phyloP scores from a whole-genome alignment of 2,113 vertebrate species.

The Pipa parva region DNA sequence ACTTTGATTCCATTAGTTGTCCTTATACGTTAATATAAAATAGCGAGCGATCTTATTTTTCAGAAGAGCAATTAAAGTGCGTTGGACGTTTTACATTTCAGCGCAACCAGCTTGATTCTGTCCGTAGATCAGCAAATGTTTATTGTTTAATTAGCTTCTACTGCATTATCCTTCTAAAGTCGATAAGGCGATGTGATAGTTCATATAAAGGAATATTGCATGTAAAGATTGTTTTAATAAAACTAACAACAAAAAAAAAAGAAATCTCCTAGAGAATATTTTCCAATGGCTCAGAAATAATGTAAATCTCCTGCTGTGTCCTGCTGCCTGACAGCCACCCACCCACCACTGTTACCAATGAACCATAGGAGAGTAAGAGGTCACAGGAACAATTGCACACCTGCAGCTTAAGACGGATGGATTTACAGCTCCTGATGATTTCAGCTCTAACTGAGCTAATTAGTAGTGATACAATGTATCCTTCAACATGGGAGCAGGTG shows the following conservation, averaged over 20 bases:
- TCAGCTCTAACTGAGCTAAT: slow-evolving; percentile 59
- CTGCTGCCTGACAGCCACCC: slow-evolving; percentile 43
- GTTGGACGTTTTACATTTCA: neutral
- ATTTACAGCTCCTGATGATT: neutral
- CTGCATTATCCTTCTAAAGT: neutral
- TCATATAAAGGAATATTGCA: neutral
- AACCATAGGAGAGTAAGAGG: slow-evolving; percentile 50
- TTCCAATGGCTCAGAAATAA: neutral
- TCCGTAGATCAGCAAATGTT: neutral
- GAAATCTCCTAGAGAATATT: too few species aligned
- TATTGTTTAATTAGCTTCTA: neutral
- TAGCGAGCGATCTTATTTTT: slow-evolving; percentile 8
- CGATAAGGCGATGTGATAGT: neutral
- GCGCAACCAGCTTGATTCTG: slow-evolving; percentile 3
- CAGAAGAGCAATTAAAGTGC: neutral
- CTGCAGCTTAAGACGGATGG: slow-evolving; percentile 53
- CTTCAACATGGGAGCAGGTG: slow-evolving; percentile 57
- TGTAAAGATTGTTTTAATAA: neutral
- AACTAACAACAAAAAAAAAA: neutral
- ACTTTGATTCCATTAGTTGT: slow-evolving; percentile 15
- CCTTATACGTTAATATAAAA: slow-evolving; percentile 9
- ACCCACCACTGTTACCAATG: slow-evolving; percentile 36
- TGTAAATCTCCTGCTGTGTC: neutral
- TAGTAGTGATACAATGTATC: slow-evolving; percentile 50
- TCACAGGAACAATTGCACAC: slow-evolving; percentile 60